These are phyloP conservation scores for Sylvicola cinctus DNA, from an alignment of 2,888 invertebrate species.

Conservation along the genomic window DNA sequence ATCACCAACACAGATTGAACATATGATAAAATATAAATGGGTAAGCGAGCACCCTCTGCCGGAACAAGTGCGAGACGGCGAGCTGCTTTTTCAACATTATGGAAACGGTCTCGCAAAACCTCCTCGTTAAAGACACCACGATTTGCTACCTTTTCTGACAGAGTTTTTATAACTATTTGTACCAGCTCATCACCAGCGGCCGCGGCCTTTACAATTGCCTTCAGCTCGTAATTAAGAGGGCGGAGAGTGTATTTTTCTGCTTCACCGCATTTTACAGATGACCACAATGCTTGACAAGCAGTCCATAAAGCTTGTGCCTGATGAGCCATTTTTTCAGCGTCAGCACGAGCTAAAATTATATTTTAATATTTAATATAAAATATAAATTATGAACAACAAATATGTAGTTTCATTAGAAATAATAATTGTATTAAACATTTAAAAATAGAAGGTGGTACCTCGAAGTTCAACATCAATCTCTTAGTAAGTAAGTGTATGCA, in stretches of 20 bases:
- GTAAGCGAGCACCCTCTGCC: slow-evolving; percentile 66
- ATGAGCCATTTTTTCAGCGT: slow-evolving; percentile 50
- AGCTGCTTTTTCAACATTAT: slow-evolving; percentile 61
- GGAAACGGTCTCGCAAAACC: slow-evolving; percentile 63
- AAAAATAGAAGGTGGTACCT: slow-evolving; percentile 21
- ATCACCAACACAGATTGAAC: slow-evolving; percentile 70
- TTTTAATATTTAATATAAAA: slow-evolving; percentile 4
- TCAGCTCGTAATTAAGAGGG: slow-evolving; percentile 45
- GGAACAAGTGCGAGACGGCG: slow-evolving; percentile 71
- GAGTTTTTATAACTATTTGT: slow-evolving; percentile 47
- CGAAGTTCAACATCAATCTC: slow-evolving; percentile 23
- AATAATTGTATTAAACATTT: background rate
- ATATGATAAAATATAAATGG: slow-evolving; percentile 68
- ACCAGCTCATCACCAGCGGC: slow-evolving; percentile 63
- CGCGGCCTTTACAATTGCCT: slow-evolving; percentile 54
- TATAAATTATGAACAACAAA: background rate
- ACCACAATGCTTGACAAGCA: slow-evolving; percentile 71
- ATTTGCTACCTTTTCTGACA: slow-evolving; percentile 54
- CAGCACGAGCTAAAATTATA: slow-evolving; percentile 37
- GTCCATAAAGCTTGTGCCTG: slow-evolving; percentile 84
- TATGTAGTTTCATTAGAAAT: background rate
- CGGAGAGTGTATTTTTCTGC: slow-evolving; percentile 35
- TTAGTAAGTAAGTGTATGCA: slow-evolving; percentile 10
- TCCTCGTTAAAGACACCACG: slow-evolving; percentile 80
- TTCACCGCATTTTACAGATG: slow-evolving; percentile 46